Evolutionary conservation across 2,113 vertebrate species (phyloP).

Genomic region (Vulpes vulpes): DNA sequence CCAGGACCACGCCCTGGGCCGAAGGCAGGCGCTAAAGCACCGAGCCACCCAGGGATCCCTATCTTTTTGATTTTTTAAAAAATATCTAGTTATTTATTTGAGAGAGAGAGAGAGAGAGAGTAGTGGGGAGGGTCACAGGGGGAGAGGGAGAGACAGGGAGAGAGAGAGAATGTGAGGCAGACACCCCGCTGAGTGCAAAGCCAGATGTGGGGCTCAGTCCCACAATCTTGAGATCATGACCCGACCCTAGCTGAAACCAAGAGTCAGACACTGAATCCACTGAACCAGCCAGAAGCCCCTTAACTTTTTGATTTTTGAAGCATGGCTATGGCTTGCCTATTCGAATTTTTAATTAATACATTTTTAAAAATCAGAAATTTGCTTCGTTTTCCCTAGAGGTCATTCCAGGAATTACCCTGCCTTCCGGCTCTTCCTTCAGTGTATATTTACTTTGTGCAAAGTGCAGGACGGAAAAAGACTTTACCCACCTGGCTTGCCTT

Average conservation of each 20-base stretch:
- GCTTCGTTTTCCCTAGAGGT: background rate
- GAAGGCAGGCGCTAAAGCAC: too few species aligned
- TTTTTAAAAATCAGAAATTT: background rate
- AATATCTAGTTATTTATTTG: background rate
- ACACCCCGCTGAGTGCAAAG: background rate
- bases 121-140: background rate
- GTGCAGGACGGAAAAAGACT: background rate
- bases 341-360: background rate
- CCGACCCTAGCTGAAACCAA: background rate
- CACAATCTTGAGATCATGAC: background rate
- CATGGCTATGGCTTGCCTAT: background rate
- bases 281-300: background rate
- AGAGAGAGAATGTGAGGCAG: background rate
- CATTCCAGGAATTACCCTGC: background rate
- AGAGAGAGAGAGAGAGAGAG: background rate
- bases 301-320: conserved; percentile 44
- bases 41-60: background rate
- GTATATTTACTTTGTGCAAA: background rate
- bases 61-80: conserved; percentile 43
- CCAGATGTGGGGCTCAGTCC: background rate
- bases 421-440: background rate
- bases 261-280: background rate
- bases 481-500: background rate
- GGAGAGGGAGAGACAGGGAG: background rate
- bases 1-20: too few species aligned